Conservation (phyloP, 2,113 vertebrate genomes). For the Coracopsis vasa region DNA sequence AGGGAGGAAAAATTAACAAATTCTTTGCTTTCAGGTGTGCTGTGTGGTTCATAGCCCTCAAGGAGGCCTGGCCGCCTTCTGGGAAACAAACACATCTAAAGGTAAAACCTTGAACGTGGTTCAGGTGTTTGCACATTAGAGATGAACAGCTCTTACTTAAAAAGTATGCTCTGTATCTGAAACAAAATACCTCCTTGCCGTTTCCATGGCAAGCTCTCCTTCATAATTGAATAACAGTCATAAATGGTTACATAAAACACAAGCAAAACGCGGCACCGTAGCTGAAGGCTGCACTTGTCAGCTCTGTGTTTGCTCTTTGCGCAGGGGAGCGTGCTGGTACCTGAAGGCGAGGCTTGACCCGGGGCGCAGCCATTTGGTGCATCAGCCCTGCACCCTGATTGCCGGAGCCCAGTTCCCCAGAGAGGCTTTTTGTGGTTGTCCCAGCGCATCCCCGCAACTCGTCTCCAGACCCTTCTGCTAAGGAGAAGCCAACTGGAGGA, state of each 20-base stretch:
- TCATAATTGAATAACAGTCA: not conserved
- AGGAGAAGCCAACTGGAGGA: not conserved
- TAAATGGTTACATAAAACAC: not conserved
- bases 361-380: not conserved
- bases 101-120: not conserved
- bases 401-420: fast-evolving
- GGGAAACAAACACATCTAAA: fast-evolving
- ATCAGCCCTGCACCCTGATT: not conserved
- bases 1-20: not conserved
- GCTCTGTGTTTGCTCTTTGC: not conserved
- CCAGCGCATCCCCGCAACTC: fast-evolving
- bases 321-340: not conserved
- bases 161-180: not conserved
- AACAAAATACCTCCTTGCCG: not conserved
- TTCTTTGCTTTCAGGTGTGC: not conserved
- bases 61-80: not conserved
- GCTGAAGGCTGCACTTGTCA: slow-evolving; percentile 10
- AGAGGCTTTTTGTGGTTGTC: not conserved
- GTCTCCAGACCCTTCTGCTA: not conserved
- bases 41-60: fast-evolving
- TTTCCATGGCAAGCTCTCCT: slow-evolving; percentile 57
- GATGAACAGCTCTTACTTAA: not conserved
- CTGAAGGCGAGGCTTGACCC: not conserved
- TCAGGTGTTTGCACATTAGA: not conserved
- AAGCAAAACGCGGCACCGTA: not conserved